phyloP scores from a whole-genome alignment of 2,797 vertebrate genomes.

The Clarias fuscus region DNA sequence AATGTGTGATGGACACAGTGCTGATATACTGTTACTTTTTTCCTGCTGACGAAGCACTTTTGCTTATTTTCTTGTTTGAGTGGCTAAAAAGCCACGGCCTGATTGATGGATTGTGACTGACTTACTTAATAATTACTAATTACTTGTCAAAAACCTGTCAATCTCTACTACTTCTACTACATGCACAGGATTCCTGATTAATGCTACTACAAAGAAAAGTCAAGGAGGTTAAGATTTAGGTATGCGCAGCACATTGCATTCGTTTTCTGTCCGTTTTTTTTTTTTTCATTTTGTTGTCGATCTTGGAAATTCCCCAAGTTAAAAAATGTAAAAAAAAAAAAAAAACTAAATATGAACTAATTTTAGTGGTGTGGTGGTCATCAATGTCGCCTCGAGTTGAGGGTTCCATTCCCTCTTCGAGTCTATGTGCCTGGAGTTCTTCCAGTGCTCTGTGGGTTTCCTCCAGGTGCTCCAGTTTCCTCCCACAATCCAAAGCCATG shows the following conservation, averaged over 20 bases:
- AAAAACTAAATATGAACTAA: neutral
- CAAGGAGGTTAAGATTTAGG: neutral
- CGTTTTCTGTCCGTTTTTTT: neutral
- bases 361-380: neutral
- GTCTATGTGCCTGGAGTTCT: too few relatives aligned
- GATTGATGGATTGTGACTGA: constrained; percentile 10
- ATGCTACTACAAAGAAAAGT: neutral
- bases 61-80: constrained; percentile 43
- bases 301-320: neutral
- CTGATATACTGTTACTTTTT: constrained; percentile 42
- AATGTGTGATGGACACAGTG: constrained; percentile 15
- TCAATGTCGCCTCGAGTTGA: too few relatives aligned
- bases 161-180: neutral
- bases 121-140: neutral
- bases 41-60: constrained; percentile 47
- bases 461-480: too few relatives aligned
- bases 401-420: too few relatives aligned
- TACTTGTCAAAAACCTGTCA: neutral
- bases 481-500: too few relatives aligned
- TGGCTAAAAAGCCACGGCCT: neutral
- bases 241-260: neutral
- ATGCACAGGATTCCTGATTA: constrained; percentile 19
- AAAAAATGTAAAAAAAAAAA: too few relatives aligned
- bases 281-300: neutral
- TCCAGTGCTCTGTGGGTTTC: too few relatives aligned